These are phyloP conservation scores for Pocillopora meandrina DNA, from an alignment of 92 coral and sea anemone genomes.

Conservation along the genomic window DNA sequence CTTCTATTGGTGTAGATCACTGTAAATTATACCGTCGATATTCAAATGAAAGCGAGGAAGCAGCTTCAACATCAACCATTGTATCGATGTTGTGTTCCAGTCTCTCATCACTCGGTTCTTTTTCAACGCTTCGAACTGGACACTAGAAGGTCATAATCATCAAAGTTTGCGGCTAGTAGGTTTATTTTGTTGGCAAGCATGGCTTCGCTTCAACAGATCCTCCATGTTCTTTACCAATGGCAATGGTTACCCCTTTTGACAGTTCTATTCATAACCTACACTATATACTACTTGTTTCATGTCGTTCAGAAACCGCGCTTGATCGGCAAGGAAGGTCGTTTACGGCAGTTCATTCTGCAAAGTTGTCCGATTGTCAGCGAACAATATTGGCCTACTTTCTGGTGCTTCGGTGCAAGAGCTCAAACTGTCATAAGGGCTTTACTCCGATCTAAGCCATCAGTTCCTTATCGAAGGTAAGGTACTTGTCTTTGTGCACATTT, in stretches of 20 bases:
- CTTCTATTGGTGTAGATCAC: not conserved
- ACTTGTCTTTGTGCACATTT: not conserved
- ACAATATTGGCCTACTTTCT: slow-evolving; percentile 76
- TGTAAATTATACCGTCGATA: not conserved
- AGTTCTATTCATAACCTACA: slow-evolving; percentile 52
- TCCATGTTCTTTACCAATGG: slow-evolving; percentile 74
- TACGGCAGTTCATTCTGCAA: slow-evolving; percentile 65
- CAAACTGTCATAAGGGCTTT: slow-evolving; percentile 81
- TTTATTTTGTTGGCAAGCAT: slow-evolving; percentile 12
- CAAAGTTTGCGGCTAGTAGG: not conserved
- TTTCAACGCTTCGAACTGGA: slow-evolving; percentile 3
- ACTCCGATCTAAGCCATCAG: slow-evolving; percentile 74
- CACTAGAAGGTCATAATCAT: slow-evolving; percentile 29
- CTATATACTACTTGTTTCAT: slow-evolving; percentile 67
- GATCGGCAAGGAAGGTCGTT: slow-evolving; percentile 77
- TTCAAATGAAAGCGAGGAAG: not conserved
- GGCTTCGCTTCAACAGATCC: slow-evolving; percentile 38
- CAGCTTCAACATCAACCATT: slow-evolving; percentile 14
- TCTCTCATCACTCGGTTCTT: slow-evolving; percentile 23
- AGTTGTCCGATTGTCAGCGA: slow-evolving; percentile 65
- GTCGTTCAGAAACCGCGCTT: slow-evolving; percentile 80
- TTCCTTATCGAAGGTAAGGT: slow-evolving; percentile 79
- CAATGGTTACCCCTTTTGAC: slow-evolving; percentile 79
- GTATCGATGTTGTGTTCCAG: slow-evolving; percentile 28
- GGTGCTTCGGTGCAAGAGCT: slow-evolving; percentile 85